Percentiles rank a stretch among this genome's conserved stretches.
Conservation (phyloP, 2,888 invertebrate genomes). For the Nasonovia ribisnigri region DNA sequence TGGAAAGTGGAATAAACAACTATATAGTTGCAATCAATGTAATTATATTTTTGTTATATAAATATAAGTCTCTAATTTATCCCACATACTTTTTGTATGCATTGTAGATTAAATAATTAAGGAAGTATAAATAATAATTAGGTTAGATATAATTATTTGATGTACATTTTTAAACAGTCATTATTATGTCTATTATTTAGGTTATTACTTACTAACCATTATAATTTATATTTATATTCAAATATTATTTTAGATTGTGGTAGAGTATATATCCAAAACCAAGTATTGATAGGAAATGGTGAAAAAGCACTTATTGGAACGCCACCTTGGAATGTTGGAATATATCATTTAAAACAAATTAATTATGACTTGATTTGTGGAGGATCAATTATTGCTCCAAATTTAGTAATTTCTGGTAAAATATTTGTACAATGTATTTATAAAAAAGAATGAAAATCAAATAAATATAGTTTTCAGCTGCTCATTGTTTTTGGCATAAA, state of each 20-base stretch:
- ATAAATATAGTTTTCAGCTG: constrained; percentile 41
- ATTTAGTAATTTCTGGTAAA: constrained; percentile 61
- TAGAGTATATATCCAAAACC: constrained; percentile 61
- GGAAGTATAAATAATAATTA: no score
- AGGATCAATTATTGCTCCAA: constrained; percentile 55
- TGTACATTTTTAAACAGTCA: no score
- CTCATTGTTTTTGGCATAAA: constrained; percentile 59
- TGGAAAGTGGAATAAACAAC: constrained; percentile 66
- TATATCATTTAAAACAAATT: constrained; percentile 29
- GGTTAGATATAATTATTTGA: no score
- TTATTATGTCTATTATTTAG: no score
- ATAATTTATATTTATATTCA: neutral
- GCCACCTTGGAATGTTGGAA: constrained; percentile 67
- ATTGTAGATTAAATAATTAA: no score
- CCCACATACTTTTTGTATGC: no score
- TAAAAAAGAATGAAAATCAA: neutral
- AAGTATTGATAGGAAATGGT: constrained; percentile 69
- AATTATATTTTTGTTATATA: neutral
- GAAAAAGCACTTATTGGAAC: constrained; percentile 69
- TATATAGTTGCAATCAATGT: constrained; percentile 67
- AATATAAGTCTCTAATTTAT: no score
- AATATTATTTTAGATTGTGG: constrained; percentile 70
- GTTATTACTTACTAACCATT: neutral
- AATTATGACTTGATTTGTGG: constrained; percentile 62
- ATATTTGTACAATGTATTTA: neutral